Conservation (phyloP, 2,888 invertebrate species). For the Parasteatoda lunata region DNA sequence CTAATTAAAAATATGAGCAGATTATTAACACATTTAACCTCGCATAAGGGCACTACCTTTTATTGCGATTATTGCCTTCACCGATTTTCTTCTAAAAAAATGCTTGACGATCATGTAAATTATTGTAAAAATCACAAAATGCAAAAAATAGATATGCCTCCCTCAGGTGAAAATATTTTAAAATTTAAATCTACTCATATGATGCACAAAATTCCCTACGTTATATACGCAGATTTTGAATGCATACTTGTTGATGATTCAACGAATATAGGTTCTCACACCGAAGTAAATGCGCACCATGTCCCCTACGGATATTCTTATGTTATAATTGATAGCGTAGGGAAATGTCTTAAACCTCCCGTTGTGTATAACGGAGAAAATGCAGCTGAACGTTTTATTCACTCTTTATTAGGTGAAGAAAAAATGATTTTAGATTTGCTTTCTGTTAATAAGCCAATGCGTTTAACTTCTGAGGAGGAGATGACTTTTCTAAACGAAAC, state of each 20-base stretch:
- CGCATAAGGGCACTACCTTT: neutral
- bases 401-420: slow-evolving; percentile 17
- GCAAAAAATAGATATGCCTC: slow-evolving; percentile 12
- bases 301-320: slow-evolving; percentile 14
- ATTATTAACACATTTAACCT: neutral
- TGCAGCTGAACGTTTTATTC: neutral
- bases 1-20: slow-evolving; percentile 2
- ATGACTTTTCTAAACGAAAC: too few species aligned
- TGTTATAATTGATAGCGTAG: neutral
- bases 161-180: neutral
- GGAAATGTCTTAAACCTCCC: neutral
- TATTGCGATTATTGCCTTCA: slow-evolving; percentile 24
- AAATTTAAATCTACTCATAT: neutral
- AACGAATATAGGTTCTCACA: neutral
- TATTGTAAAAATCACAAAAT: slow-evolving; percentile 4
- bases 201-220: neutral
- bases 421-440: neutral
- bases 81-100: neutral
- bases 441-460: slow-evolving; percentile 4
- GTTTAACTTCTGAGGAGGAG: neutral
- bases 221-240: slow-evolving; percentile 13
- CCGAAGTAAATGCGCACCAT: neutral
- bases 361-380: slow-evolving; percentile 19
- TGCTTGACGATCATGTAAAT: neutral
- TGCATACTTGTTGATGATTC: neutral